Evolutionary conservation across 2,113 vertebrate species (phyloP).

Genomic region (Ctenomys sociabilis): DNA sequence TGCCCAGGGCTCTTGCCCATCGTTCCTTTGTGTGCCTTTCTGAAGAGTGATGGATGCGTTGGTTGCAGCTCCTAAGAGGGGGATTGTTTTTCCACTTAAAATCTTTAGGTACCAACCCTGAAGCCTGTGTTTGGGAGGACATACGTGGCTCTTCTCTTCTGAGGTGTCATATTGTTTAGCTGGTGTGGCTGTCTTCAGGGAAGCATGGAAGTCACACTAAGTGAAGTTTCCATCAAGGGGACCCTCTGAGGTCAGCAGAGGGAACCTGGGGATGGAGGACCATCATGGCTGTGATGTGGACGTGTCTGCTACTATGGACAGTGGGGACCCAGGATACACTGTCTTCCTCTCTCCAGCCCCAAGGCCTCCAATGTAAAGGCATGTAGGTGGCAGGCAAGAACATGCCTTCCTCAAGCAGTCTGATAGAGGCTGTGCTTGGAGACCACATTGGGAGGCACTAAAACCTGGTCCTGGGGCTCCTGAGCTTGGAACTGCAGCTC

Average conservation of each 20-base stretch:
- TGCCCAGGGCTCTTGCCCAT: background rate
- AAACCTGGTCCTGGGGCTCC: background rate
- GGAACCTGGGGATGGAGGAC: fast-evolving
- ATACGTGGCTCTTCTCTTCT: constrained; percentile 48
- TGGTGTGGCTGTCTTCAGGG: background rate
- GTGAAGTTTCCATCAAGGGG: background rate
- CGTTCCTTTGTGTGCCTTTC: background rate
- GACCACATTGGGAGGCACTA: background rate
- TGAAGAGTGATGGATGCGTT: background rate
- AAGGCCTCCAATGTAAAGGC: background rate
- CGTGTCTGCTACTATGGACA: background rate
- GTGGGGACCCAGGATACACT: background rate
- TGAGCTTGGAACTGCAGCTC: no score
- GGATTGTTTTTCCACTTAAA: constrained; percentile 33
- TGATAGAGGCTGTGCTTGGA: no score
- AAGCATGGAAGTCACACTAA: background rate
- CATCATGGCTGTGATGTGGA: background rate
- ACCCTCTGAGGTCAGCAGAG: background rate
- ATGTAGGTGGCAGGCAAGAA: no score
- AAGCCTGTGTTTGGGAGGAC: constrained; percentile 54
- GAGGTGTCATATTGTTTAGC: constrained; percentile 44
- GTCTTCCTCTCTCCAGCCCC: background rate
- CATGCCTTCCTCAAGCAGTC: fast-evolving
- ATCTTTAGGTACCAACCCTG: constrained; percentile 7
- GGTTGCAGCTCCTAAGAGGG: background rate